phyloP scores from a whole-genome alignment of 1,140 invertebrate genomes.

The Berghia stephanieae region DNA sequence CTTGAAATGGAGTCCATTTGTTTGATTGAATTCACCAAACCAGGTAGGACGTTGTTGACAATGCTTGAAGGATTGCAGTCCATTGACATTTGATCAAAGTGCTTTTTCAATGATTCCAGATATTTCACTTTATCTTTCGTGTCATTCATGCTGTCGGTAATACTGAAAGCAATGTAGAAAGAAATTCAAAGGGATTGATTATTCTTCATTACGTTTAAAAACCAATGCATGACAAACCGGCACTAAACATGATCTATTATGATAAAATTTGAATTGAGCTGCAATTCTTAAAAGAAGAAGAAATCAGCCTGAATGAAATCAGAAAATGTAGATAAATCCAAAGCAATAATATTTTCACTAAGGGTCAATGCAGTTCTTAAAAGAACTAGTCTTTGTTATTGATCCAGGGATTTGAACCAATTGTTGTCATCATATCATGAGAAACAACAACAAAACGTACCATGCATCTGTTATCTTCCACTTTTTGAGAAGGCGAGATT shows the following conservation, averaged over 20 bases:
- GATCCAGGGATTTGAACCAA: too few relatives aligned
- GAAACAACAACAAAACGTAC: slow-evolving; percentile 44
- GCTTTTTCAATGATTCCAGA: slow-evolving; percentile 61
- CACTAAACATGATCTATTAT: too few relatives aligned
- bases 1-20: slow-evolving; percentile 66
- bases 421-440: too few relatives aligned
- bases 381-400: too few relatives aligned
- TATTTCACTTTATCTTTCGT: slow-evolving; percentile 67
- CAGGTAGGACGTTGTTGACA: slow-evolving; percentile 62
- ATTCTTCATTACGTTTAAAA: background rate
- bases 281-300: too few relatives aligned
- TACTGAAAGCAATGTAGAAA: slow-evolving; percentile 48
- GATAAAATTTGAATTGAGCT: too few relatives aligned
- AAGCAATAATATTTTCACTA: too few relatives aligned
- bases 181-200: background rate
- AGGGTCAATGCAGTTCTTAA: too few relatives aligned
- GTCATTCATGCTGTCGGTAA: slow-evolving; percentile 67
- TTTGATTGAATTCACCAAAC: slow-evolving; percentile 59
- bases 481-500: slow-evolving; percentile 64
- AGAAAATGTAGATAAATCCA: too few relatives aligned
- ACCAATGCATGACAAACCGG: background rate
- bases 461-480: slow-evolving; percentile 66
- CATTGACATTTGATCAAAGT: slow-evolving; percentile 63
- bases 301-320: too few relatives aligned
- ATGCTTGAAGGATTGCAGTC: slow-evolving; percentile 59